Percentiles rank a stretch among this genome's conserved stretches.
Evolutionary conservation across 2,113 vertebrate species (phyloP).

Genomic region (Poeciliopsis retropinna): DNA sequence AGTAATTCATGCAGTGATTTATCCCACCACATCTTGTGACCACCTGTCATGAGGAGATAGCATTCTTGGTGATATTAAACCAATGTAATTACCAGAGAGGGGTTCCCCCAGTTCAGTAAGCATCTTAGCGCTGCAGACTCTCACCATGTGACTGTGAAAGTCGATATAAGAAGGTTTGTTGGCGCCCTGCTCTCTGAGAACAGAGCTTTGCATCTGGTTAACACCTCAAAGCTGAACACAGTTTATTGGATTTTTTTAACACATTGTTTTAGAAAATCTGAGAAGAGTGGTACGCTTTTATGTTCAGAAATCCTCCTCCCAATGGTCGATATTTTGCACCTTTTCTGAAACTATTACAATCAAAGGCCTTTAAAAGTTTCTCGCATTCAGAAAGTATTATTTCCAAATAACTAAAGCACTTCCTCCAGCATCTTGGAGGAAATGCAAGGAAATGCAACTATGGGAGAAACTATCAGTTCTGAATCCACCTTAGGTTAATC

Average conservation of each 20-base stretch:
- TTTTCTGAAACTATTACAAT: too few relatives aligned
- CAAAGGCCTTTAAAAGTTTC: too few relatives aligned
- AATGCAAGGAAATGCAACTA: too few relatives aligned
- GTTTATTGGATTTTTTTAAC: background rate
- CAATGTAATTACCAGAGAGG: constrained; percentile 62
- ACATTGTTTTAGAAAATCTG: too few relatives aligned
- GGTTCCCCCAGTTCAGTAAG: constrained; percentile 57
- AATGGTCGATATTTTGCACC: too few relatives aligned
- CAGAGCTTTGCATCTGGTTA: constrained; percentile 6
- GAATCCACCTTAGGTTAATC: too few relatives aligned
- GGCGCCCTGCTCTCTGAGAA: constrained; percentile 4
- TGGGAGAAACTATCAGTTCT: too few relatives aligned
- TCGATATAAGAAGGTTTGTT: constrained; percentile 25
- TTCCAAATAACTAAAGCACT: background rate
- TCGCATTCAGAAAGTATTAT: background rate
- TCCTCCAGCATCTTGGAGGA: too few relatives aligned
- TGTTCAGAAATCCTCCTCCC: too few relatives aligned
- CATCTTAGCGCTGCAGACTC: constrained; percentile 48
- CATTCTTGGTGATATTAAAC: constrained; percentile 53
- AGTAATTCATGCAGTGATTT: constrained; percentile 67
- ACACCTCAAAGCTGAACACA: background rate
- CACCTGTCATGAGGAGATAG: constrained; percentile 71
- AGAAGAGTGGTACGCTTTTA: too few relatives aligned
- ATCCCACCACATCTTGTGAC: constrained; percentile 67
- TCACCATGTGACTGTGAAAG: constrained; percentile 40